phyloP scores from a whole-genome alignment of 1,140 invertebrate genomes.

The Vanessa tameamea region DNA sequence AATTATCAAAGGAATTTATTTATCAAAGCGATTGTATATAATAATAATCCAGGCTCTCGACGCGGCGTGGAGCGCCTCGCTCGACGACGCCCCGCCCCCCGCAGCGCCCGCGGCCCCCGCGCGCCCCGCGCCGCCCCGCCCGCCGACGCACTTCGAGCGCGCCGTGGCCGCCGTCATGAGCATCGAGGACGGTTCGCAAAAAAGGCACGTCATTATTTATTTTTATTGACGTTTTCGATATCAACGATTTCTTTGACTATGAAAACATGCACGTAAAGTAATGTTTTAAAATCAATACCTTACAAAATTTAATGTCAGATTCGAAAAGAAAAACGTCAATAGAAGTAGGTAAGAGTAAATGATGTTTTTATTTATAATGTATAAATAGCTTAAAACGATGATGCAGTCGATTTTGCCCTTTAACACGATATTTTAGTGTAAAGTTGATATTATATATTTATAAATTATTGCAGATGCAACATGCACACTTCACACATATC shows the following conservation, averaged over 20 bases:
- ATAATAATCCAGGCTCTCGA: constrained; percentile 45
- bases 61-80: constrained; percentile 47
- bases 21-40: too few species aligned
- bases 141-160: constrained; percentile 39
- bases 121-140: constrained; percentile 18
- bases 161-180: constrained; percentile 40
- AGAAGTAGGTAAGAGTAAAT: too few species aligned
- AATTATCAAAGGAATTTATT: too few species aligned
- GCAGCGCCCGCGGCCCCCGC: not conserved
- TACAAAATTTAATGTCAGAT: too few species aligned
- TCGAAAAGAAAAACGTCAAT: too few species aligned
- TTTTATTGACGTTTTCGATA: too few species aligned
- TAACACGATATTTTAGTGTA: too few species aligned
- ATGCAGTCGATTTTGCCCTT: too few species aligned
- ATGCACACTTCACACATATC: not conserved
- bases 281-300: not conserved
- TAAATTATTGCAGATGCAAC: constrained; percentile 3
- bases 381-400: not conserved
- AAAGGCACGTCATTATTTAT: constrained; percentile 25
- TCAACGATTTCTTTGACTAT: too few species aligned
- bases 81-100: constrained; percentile 16
- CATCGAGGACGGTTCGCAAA: constrained; percentile 38
- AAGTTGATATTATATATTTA: too few species aligned
- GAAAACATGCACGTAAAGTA: constrained; percentile 6
- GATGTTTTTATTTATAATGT: not conserved